Conservation (phyloP, 2,113 vertebrate genomes). For the Orientallactaga bullata region DNA sequence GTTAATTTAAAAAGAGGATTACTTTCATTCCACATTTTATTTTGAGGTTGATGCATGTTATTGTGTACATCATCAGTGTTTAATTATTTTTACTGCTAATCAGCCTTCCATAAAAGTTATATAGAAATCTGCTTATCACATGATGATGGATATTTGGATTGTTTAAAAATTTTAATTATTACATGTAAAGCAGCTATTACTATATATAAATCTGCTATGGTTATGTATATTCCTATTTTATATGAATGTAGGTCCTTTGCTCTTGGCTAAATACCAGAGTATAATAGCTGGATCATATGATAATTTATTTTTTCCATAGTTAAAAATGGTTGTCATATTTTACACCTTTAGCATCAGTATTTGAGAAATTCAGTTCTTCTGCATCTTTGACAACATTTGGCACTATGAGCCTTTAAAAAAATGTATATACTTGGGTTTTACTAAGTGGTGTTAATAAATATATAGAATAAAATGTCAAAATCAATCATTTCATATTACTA, state of each 20-base stretch:
- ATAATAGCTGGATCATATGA: not conserved
- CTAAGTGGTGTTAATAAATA: not conserved
- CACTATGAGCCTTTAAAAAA: not conserved
- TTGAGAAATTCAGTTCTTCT: not conserved
- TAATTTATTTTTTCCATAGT: too few species aligned
- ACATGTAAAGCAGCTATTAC: not conserved
- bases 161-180: not conserved
- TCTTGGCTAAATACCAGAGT: not conserved
- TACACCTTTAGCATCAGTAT: not conserved
- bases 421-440: not conserved
- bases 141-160: not conserved
- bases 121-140: not conserved
- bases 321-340: not conserved
- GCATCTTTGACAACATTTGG: not conserved
- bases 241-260: not conserved
- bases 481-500: too few species aligned
- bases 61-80: not conserved
- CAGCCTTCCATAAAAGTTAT: not conserved
- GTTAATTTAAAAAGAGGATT: not conserved
- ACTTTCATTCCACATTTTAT: not conserved
- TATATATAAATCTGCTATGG: too few species aligned
- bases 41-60: not conserved
- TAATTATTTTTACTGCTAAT: not conserved
- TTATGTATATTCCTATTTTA: too few species aligned
- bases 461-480: not conserved